phyloP scores from a whole-genome alignment of 1,140 invertebrate genomes.

The Contarinia nasturtii region DNA sequence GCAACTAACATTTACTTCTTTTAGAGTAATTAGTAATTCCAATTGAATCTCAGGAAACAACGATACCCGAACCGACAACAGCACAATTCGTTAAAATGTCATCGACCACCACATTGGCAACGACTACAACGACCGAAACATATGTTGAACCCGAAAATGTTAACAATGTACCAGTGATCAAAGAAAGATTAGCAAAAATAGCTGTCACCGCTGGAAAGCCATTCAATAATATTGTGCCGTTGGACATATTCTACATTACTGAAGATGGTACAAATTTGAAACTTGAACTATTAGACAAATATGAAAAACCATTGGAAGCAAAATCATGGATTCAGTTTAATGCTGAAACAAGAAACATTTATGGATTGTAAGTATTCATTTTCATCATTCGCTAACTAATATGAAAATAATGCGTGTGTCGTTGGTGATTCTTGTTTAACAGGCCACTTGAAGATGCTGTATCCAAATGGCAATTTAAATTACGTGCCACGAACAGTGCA shows the following conservation, averaged over 20 bases:
- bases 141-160: conserved; percentile 16
- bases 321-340: conserved; percentile 77
- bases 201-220: conserved; percentile 65
- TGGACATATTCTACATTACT: conserved; percentile 58
- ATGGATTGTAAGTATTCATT: conserved; percentile 70
- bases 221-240: conserved; percentile 53
- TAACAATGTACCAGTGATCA: conserved; percentile 51
- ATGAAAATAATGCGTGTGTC: too few relatives aligned
- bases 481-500: conserved; percentile 57
- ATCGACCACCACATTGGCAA: conserved; percentile 5
- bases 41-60: not conserved
- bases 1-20: too few relatives aligned
- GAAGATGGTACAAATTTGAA: conserved; percentile 69
- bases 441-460: conserved; percentile 70
- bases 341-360: conserved; percentile 48
- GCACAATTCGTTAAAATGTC: conserved; percentile 3
- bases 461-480: conserved; percentile 60
- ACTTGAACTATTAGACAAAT: conserved; percentile 48
- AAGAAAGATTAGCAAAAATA: conserved; percentile 51
- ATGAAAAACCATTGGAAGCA: conserved; percentile 40
- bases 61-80: conserved; percentile 4
- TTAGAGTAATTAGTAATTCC: too few relatives aligned
- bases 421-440: conserved; percentile 11
- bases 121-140: conserved; percentile 18
- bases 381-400: too few relatives aligned